Evolutionary conservation across 1,140 invertebrate genomes (phyloP).

Genomic region (Temnothorax curvispinosus): DNA sequence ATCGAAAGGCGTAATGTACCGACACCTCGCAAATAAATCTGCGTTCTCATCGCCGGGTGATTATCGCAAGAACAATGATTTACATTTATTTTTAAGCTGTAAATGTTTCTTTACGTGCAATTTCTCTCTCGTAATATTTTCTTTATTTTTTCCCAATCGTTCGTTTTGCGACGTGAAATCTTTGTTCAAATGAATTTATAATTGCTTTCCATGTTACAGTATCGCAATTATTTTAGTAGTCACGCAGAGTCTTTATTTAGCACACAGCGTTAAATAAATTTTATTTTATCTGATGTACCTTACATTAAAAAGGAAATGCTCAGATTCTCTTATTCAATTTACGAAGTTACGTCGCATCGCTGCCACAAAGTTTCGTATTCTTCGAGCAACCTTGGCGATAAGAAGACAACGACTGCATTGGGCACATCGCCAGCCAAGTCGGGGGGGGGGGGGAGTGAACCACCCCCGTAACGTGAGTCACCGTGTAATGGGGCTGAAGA

Average conservation of each 20-base stretch:
- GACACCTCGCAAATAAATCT: not conserved
- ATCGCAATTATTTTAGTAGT: not conserved
- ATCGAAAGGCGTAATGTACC: not conserved
- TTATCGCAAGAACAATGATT: not conserved
- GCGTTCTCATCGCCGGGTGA: not conserved
- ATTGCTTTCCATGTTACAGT: not conserved
- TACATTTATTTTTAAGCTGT: not conserved
- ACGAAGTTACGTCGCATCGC: not conserved
- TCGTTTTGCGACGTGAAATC: not conserved
- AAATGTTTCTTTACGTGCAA: not conserved
- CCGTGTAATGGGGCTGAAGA: slow-evolving; percentile 61
- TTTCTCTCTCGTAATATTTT: not conserved
- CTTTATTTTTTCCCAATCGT: not conserved
- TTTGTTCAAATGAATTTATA: not conserved
- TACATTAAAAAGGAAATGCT: not conserved
- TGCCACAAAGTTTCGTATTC: slow-evolving; percentile 37
- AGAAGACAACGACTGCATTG: slow-evolving; percentile 44
- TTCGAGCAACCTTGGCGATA: not conserved
- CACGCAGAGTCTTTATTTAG: not conserved
- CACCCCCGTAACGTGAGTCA: slow-evolving; percentile 59
- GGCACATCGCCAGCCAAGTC: slow-evolving; percentile 36
- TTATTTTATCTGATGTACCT: not conserved
- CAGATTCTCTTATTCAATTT: slow-evolving; percentile 29
- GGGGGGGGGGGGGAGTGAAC: slow-evolving; percentile 1
- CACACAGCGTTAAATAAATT: not conserved